Base-by-base conservation (phyloP, 2,113 vertebrate species). In the Melospiza melodia region DNA sequence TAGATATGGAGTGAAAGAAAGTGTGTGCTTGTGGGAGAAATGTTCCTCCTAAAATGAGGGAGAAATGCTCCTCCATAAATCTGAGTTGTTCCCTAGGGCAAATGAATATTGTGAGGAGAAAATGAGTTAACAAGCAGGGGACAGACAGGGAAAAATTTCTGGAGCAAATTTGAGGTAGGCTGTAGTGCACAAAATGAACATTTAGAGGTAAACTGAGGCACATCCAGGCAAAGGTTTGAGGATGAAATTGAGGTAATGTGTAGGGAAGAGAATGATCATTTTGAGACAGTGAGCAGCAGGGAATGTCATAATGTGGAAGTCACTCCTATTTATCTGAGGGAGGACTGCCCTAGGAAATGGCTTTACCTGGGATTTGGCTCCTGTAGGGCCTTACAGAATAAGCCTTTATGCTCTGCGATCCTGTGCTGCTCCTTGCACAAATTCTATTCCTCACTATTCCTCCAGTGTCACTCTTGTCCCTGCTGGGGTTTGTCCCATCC, bases 321-420 rank as follows among this genome's bases (percentile, higher is more conserved):
- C 52, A 12, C 5, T 43, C 33, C 4, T 9, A 1, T 19, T 28
- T 25, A 11, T 18, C 9, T 24, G 66, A 25, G 41, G 23, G 11
- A 76, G 33, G 14, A 24, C 25, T n/a, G 41, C 17, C 3, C 17
- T 3, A 6, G 9, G 12, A 15, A 51, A 18, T 16, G 22, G 5
- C 16, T 12, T 30, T 9, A 23, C 30, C 41, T 16, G 30, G 30
- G 43, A 8, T 61, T 13, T 71, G 30, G 20, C 8, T 51, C 30
- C 16, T 35, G 2, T 2, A 55, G 46, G 28, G 15, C 24, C 18
- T 22, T 19, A 9, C 1, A 7, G 44, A 58, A 25, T 5, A 33
- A 51, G 12, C 15, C 6, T 0, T 0, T 3, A 9, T 7, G 62
- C 22, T 25, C 12, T 61, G 28, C 46, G 15, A 30, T 35, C 35